These are phyloP conservation scores for Apostichopus leukothele DNA, from an alignment of 53 echinoderm and acorn worm species.

Conservation along the genomic window DNA sequence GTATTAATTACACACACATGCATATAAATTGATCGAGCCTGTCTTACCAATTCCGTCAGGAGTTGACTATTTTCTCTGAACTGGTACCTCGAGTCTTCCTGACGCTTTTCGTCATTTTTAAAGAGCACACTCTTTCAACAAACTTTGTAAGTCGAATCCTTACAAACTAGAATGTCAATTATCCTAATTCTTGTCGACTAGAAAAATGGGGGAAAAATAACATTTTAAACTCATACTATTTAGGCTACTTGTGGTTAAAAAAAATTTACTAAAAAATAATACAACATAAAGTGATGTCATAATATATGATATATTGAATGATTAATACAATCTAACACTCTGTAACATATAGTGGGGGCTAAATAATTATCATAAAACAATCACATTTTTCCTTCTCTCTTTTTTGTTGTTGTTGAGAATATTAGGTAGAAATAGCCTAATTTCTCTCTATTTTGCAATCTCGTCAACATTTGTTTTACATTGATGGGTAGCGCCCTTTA, in stretches of 20 bases:
- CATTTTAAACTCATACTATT: no score
- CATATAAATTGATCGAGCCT: constrained; percentile 18
- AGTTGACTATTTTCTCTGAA: neutral
- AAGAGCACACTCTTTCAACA: constrained; percentile 1
- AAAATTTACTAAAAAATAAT: no score
- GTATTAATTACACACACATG: constrained; percentile 39
- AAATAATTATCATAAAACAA: no score
- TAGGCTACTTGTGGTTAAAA: no score
- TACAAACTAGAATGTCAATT: neutral
- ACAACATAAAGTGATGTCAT: no score
- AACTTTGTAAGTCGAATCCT: neutral
- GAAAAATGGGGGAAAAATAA: no score
- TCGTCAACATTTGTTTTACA: neutral
- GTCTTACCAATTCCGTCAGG: neutral
- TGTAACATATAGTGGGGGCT: no score
- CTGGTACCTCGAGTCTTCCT: neutral
- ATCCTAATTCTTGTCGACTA: neutral
- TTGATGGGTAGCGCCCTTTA: neutral
- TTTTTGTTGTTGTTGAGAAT: no score
- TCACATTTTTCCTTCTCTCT: no score
- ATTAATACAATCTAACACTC: no score
- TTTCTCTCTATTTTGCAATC: neutral
- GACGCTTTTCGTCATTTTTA: neutral
- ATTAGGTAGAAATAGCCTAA: no score
- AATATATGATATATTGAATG: no score